phyloP scores from a whole-genome alignment of 2,797 vertebrate genomes.

The Sebastolobus altivelis region DNA sequence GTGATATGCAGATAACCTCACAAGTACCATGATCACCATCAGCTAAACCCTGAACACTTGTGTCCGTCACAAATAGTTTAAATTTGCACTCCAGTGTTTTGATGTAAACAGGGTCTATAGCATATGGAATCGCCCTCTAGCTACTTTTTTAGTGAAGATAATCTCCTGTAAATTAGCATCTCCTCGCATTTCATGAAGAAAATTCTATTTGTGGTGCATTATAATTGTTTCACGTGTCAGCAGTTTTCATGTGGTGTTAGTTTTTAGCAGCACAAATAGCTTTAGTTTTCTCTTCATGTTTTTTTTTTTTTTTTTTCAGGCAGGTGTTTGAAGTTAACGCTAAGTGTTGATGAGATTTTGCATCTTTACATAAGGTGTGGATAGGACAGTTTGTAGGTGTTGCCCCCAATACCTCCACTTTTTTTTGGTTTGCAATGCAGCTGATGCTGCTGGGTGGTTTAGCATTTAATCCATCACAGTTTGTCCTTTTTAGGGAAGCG shows the following conservation, averaged over 20 bases:
- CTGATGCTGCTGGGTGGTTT: neutral
- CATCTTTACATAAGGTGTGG: conserved; percentile 39
- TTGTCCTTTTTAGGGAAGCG: neutral
- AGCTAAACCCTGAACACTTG: neutral
- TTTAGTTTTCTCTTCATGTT: neutral
- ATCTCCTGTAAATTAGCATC: conserved; percentile 7
- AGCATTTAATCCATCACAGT: conserved; percentile 2
- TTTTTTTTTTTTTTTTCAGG: neutral
- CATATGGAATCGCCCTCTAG: neutral
- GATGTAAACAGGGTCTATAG: neutral
- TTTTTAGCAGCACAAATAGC: conserved; percentile 36
- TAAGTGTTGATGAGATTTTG: conserved; percentile 55
- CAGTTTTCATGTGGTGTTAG: conserved; percentile 34
- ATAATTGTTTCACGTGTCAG: conserved; percentile 38
- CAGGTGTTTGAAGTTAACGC: conserved; percentile 23
- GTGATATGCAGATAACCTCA: conserved; percentile 8
- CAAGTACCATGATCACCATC: neutral
- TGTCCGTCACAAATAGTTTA: neutral
- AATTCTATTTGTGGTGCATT: conserved; percentile 15
- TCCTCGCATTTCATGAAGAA: neutral
- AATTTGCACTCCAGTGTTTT: conserved; percentile 1
- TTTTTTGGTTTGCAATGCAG: neutral
- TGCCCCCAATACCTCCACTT: conserved; percentile 9
- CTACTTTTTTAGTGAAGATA: neutral
- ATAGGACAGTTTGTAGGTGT: conserved; percentile 44